A percentile compares a stretch with the other conserved stretches of the same genome.
These are phyloP conservation scores for Hormaphis cornu DNA, from an alignment of 1,140 invertebrate genomes.

Conservation along the genomic window DNA sequence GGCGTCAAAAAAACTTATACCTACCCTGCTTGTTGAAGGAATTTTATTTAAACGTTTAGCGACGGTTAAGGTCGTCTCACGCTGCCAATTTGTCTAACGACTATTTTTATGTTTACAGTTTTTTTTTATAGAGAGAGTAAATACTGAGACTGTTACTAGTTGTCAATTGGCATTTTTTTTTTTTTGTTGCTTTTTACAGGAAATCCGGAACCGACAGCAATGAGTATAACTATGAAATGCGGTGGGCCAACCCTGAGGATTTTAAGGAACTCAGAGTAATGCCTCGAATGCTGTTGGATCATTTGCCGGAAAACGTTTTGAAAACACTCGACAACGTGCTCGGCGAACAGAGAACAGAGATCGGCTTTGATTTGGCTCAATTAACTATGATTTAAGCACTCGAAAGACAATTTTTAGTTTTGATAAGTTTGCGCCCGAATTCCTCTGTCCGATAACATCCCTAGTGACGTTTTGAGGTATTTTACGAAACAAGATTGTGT, in stretches of 20 bases:
- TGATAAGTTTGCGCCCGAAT: conserved; percentile 7
- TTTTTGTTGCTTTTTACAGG: too few species aligned
- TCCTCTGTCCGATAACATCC: background rate
- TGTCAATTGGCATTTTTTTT: too few species aligned
- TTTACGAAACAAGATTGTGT: too few species aligned
- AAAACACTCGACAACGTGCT: conserved; percentile 55
- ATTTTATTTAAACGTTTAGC: too few species aligned
- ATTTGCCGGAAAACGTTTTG: conserved; percentile 61
- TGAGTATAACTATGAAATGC: conserved; percentile 52
- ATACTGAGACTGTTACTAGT: too few species aligned
- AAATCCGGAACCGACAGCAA: conserved; percentile 45
- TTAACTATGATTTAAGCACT: conserved; percentile 36
- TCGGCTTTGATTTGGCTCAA: conserved; percentile 37
- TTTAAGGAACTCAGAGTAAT: conserved; percentile 64
- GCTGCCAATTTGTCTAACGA: too few species aligned
- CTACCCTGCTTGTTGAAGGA: too few species aligned
- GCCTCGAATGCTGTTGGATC: conserved; percentile 66
- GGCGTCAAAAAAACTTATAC: too few species aligned
- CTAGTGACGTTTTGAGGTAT: background rate
- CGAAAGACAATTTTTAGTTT: background rate
- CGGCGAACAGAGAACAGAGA: conserved; percentile 44
- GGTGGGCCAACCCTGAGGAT: conserved; percentile 63
- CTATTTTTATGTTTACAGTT: too few species aligned
- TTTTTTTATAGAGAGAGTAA: too few species aligned
- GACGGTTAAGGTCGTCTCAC: too few species aligned